Evolutionary conservation across 2,797 vertebrate species (phyloP).

Genomic region (Lophius americanus): DNA sequence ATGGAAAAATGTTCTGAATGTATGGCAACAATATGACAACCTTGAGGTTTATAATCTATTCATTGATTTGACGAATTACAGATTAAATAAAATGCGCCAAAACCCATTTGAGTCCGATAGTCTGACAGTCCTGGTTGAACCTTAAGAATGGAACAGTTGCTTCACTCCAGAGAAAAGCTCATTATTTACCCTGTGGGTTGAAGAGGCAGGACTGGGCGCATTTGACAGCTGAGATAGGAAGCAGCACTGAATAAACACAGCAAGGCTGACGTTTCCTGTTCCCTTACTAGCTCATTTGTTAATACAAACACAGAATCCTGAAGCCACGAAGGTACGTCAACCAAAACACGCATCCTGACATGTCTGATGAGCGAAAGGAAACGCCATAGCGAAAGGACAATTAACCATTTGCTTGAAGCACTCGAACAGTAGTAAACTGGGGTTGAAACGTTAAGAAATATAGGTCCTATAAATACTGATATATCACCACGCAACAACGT

Average conservation of each 20-base stretch:
- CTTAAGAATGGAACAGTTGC: not conserved
- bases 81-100: no score
- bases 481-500: not conserved
- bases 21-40: no score
- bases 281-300: not conserved
- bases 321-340: not conserved
- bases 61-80: no score
- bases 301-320: constrained; percentile 1
- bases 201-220: not conserved
- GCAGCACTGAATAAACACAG: constrained; percentile 47
- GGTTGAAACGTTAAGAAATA: no score
- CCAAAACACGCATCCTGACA: not conserved
- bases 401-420: not conserved
- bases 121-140: not conserved
- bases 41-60: no score
- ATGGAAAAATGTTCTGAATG: no score
- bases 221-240: constrained; percentile 50
- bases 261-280: constrained; percentile 59
- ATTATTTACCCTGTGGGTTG: not conserved
- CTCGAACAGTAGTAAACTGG: not conserved
- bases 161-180: not conserved
- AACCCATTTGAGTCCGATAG: no score
- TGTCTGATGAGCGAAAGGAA: no score
- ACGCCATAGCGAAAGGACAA: not conserved
- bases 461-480: no score